These are phyloP conservation scores for Ancistrus triradiatus DNA, from an alignment of 2,113 vertebrate species.

Conservation along the genomic window DNA sequence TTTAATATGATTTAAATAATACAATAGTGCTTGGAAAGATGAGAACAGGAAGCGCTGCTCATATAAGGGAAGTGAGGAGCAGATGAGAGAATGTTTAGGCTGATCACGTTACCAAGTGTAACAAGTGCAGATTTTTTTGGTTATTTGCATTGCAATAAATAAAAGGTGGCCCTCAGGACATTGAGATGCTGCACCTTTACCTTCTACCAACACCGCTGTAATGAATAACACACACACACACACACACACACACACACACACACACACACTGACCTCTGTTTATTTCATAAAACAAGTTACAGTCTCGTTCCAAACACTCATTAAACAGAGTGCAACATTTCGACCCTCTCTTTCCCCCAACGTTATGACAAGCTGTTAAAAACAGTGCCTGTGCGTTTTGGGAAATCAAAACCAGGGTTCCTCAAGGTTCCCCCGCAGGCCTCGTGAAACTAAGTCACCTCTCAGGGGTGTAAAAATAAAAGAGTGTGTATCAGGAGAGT, in stretches of 20 bases:
- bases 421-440: slow-evolving; percentile 32
- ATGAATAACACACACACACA: too few relatives aligned
- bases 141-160: slow-evolving; percentile 56
- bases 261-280: too few relatives aligned
- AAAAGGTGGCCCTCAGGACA: slow-evolving; percentile 48
- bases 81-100: too few relatives aligned
- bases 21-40: too few relatives aligned
- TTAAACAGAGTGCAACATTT: slow-evolving; percentile 1
- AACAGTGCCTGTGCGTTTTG: slow-evolving; percentile 34
- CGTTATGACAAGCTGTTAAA: slow-evolving; percentile 27
- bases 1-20: too few relatives aligned
- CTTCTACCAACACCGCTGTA: slow-evolving; percentile 42
- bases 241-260: too few relatives aligned
- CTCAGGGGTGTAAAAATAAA: slow-evolving; percentile 27
- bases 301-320: too few relatives aligned
- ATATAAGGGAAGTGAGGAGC: too few relatives aligned
- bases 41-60: too few relatives aligned
- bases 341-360: slow-evolving; percentile 2
- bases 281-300: too few relatives aligned
- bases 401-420: slow-evolving; percentile 36
- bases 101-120: too few relatives aligned
- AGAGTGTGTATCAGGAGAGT: background rate
- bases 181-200: slow-evolving; percentile 45
- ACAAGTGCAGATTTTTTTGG: too few relatives aligned
- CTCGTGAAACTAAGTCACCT: slow-evolving; percentile 29